Evolutionary conservation across 2,888 invertebrate genomes (phyloP).

Genomic region (Gymnosoma rotundatum): DNA sequence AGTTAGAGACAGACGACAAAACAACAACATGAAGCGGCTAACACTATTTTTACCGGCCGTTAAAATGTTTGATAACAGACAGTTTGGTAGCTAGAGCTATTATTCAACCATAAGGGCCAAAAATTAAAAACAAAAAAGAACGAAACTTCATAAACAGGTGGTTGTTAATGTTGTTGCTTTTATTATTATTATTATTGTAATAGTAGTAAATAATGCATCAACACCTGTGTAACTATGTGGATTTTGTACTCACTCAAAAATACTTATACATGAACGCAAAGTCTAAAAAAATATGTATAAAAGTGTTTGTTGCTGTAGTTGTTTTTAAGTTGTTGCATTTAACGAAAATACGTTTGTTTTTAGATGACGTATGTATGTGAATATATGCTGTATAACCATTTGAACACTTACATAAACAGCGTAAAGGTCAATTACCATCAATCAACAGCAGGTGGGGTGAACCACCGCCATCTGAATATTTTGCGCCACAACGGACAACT

Average conservation of each 20-base stretch:
- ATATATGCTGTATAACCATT: neutral
- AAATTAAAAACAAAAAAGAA: slow-evolving; percentile 6
- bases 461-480: slow-evolving; percentile 40
- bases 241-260: slow-evolving; percentile 19
- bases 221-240: slow-evolving; percentile 42
- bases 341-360: neutral
- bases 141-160: slow-evolving; percentile 38
- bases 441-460: slow-evolving; percentile 59
- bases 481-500: slow-evolving; percentile 56
- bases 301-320: neutral
- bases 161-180: neutral
- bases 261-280: neutral
- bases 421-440: slow-evolving; percentile 55
- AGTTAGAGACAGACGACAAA: slow-evolving; percentile 11
- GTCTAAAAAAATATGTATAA: too few relatives aligned
- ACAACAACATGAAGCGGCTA: neutral
- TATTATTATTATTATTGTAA: slow-evolving; percentile 21
- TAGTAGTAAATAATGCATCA: slow-evolving; percentile 37
- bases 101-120: slow-evolving; percentile 29
- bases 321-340: slow-evolving; percentile 5
- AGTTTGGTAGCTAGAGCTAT: slow-evolving; percentile 32
- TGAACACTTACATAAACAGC: slow-evolving; percentile 36
- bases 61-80: slow-evolving; percentile 18
- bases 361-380: neutral
- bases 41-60: slow-evolving; percentile 12